Evolutionary conservation across 2,888 invertebrate genomes (phyloP), one percentile per base, ranked within the genome.

Genomic region (Oscheius sp.): DNA sequence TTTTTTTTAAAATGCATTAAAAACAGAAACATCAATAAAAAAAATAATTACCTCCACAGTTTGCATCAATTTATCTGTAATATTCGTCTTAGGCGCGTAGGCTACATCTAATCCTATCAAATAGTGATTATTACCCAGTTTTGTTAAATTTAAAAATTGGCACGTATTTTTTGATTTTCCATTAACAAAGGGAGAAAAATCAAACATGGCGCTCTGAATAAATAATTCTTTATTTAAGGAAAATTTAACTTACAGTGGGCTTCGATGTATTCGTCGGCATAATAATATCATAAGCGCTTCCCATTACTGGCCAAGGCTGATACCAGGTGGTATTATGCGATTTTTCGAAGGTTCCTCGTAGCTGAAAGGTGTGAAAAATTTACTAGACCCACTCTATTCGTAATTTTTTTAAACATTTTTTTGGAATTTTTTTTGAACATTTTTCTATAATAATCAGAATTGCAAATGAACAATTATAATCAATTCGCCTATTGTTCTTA

Each of bases 311-410:
- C 75, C 75, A 80, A 14, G 63, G 33, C 32, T 49, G 38, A 33
- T 68, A 78, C 28, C 47, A 41, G 12, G 50, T 67, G 17, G 63
- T 68, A 9, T 44, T 56, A 50, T 80, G 70, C 14, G 33, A 28
- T 32, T 76, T 62, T 54, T 76, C 73, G 51, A 74, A 78, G 17
- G 41, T 70, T n/a, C 61, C 56, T 32, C 78, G 70, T 8, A 78
- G 51, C 77, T 77, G 54, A 67, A 78, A 62, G n/a, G n/a, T n/a
- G n/a, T n/a, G n/a, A n/a, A n/a, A n/a, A n/a, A n/a, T n/a, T n/a
- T n/a, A n/a, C n/a, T n/a, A n/a, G n/a, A n/a, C n/a, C 1, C 20
- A n/a, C 12, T 6, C n/a, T 6, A 3, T 6, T 6, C 20, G 4
- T 14, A 2, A 14, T 26, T 30, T 57, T 4, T 41, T 41, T 41